A percentile compares a stretch with the other conserved stretches of the same genome.
phyloP scores from a whole-genome alignment of 2,797 vertebrate genomes.

The Acanthurus tractus region DNA sequence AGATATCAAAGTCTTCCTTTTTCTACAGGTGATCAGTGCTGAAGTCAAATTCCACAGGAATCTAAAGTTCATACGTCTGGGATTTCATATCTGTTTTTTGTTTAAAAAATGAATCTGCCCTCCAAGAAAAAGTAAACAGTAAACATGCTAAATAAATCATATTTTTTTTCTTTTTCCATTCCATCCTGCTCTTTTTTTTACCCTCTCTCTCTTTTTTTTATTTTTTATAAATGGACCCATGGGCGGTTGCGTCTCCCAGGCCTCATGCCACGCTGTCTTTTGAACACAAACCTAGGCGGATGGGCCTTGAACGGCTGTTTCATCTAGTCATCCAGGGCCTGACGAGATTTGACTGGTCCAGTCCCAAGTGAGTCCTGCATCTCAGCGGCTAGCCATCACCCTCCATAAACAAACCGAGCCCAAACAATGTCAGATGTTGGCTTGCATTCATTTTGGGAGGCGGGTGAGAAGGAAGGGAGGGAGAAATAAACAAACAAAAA shows the following conservation, averaged over 20 bases:
- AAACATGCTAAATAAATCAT: constrained; percentile 89
- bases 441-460: constrained; percentile 64
- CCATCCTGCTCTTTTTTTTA: constrained; percentile 46
- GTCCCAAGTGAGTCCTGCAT: constrained; percentile 81
- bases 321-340: constrained; percentile 81
- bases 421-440: constrained; percentile 75
- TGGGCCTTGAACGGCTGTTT: constrained; percentile 83
- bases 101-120: constrained; percentile 77
- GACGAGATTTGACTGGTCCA: constrained; percentile 83
- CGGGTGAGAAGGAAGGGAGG: constrained; percentile 17
- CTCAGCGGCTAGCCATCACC: constrained; percentile 79
- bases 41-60: constrained; percentile 71
- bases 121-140: constrained; percentile 81
- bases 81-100: constrained; percentile 66
- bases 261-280: constrained; percentile 79
- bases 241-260: constrained; percentile 75
- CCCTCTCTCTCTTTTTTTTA: constrained; percentile 48
- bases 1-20: constrained; percentile 64
- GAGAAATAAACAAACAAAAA: constrained; percentile 33
- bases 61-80: constrained; percentile 62
- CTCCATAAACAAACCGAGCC: constrained; percentile 77
- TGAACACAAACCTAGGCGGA: constrained; percentile 82
- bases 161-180: constrained; percentile 63
- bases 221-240: constrained; percentile 75
- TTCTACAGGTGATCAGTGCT: constrained; percentile 70